Evolutionary conservation across 2,113 vertebrate species (phyloP).

Genomic region (Myiopsitta monachus): DNA sequence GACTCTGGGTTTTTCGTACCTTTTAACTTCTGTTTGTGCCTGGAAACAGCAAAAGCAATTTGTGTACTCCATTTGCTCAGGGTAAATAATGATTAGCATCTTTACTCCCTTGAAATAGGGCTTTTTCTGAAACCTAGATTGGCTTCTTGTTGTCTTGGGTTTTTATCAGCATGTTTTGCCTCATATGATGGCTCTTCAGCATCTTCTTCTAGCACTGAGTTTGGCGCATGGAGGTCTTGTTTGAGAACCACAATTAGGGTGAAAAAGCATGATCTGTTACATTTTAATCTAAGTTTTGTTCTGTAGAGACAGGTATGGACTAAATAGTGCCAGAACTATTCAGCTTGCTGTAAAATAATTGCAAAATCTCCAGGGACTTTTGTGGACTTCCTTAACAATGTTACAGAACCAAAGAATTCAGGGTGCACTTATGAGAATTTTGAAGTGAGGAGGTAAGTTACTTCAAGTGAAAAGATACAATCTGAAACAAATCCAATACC

Average conservation of each 20-base stretch:
- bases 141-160: neutral
- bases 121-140: neutral
- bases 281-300: neutral
- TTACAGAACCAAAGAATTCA: neutral
- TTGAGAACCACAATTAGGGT: neutral
- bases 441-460: neutral
- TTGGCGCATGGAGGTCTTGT: neutral
- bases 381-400: neutral
- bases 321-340: neutral
- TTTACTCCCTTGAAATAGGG: neutral
- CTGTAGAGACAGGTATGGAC: neutral
- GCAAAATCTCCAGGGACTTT: neutral
- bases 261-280: neutral
- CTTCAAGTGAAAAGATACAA: neutral
- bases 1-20: neutral
- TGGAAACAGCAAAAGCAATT: conserved; percentile 5
- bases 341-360: neutral
- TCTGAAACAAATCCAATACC: neutral
- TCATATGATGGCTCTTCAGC: neutral
- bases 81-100: neutral
- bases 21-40: neutral
- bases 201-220: neutral
- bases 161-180: neutral
- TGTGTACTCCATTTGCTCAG: neutral
- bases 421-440: neutral